Evolutionary conservation across 2,888 invertebrate species (phyloP), one percentile per base, ranked within the genome.

Genomic region (Drosophila suboccidentalis): DNA sequence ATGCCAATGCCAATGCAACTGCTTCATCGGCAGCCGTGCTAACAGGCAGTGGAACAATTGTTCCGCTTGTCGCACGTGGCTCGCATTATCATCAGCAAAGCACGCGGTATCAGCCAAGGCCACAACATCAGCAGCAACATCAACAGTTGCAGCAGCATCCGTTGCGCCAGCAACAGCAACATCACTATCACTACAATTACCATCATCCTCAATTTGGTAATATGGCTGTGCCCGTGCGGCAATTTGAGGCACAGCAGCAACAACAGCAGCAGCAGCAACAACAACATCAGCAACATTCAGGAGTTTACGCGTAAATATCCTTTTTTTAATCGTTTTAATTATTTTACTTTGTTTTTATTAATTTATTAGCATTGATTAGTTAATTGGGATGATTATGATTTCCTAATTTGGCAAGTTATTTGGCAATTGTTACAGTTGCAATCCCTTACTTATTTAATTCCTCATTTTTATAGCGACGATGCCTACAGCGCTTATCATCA

Each of bases 121-220:
- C 70, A 39, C 75, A 84, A 26, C 80, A 73, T n/a, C 69, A 77
- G 34, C 66, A 65, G 44, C 78, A 81, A n/a, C 75, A 71, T 44
- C 80, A 85, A 10, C 55, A 55, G 10, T 22, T 76, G 67, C 77
- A 79, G 58, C 68, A 77, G 44, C 72, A 82, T 8, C 78, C 75
- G 34, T 64, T 53, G n/a, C 78, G n/a, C 72, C 78, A 71, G 13
- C 72, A 65, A 13, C 66, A 83, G 55, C 78, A 81, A 59, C 72
- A 81, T 38, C 85, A 84, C 67, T 84, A 90, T 78, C 82, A 87
- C 77, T 84, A 90, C 82, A 83, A 84, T 67, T 92, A 92, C 71
- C 92, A 92, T 75, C 92, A 92, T 83, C 92, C 92, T 22, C 92
- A 92, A 53, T 92, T 92, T 58, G 92, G 92, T 34, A 92, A 92